phyloP scores from a whole-genome alignment of 1,140 invertebrate species.

The Lepidurus apus region DNA sequence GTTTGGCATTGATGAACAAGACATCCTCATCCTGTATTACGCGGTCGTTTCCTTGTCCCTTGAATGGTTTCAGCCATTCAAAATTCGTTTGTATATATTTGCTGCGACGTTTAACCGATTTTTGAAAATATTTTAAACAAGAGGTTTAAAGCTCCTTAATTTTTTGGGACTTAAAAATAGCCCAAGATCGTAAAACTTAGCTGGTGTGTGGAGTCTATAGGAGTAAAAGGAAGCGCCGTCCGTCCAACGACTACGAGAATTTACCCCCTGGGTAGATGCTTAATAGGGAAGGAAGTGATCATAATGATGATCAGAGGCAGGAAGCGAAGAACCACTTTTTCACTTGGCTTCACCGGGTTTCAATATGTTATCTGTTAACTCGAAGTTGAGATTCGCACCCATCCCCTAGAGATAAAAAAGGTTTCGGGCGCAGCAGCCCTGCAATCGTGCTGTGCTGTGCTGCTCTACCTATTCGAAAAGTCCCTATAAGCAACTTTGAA shows the following conservation, averaged over 20 bases:
- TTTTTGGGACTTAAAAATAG: background rate
- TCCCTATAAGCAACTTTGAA: too few relatives aligned
- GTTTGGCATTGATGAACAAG: constrained; percentile 18
- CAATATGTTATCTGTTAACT: constrained; percentile 15
- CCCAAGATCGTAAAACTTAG: background rate
- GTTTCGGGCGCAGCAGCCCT: too few relatives aligned
- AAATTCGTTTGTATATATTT: too few relatives aligned
- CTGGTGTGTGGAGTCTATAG: background rate
- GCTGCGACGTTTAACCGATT: too few relatives aligned
- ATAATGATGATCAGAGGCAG: constrained; percentile 21
- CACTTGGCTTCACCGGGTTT: background rate
- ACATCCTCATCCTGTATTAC: constrained; percentile 10
- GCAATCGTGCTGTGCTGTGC: too few relatives aligned
- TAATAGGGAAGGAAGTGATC: constrained; percentile 21
- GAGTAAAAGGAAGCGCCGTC: background rate
- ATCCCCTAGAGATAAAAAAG: background rate
- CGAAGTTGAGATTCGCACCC: background rate
- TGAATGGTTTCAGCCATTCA: too few relatives aligned
- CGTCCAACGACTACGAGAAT: background rate
- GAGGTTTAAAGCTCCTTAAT: too few relatives aligned
- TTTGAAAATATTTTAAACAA: too few relatives aligned
- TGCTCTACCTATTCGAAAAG: too few relatives aligned
- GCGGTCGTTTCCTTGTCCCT: background rate
- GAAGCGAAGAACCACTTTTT: constrained; percentile 19
- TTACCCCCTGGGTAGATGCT: constrained; percentile 14